Evolutionary conservation across 1,140 invertebrate genomes (phyloP).

Genomic region (Zelostemma sp.): DNA sequence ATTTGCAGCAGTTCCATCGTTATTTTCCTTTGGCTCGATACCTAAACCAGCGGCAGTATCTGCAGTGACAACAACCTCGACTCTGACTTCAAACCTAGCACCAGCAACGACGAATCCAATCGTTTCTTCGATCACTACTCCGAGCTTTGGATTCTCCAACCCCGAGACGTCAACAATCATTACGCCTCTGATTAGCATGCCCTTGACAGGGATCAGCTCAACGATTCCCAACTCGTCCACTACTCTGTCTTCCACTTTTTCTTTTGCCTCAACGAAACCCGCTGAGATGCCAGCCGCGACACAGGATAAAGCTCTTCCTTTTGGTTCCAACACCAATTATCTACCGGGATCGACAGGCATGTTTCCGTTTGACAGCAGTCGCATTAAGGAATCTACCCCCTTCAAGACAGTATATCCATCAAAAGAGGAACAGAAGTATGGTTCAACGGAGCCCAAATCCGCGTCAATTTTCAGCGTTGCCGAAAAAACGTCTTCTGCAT

Average conservation of each 20-base stretch:
- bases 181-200: too few relatives aligned
- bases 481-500: conserved; percentile 29
- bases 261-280: conserved; percentile 8
- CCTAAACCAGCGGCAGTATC: too few relatives aligned
- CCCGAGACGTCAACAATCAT: too few relatives aligned
- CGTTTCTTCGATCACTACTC: too few relatives aligned
- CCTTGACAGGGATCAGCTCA: too few relatives aligned
- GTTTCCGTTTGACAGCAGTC: conserved; percentile 6
- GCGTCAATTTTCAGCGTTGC: conserved; percentile 30
- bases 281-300: conserved; percentile 3
- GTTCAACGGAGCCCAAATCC: conserved; percentile 27
- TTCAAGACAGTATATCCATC: too few relatives aligned
- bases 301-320: not conserved
- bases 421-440: conserved; percentile 47
- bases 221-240: not conserved
- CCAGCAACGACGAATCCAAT: too few relatives aligned
- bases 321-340: conserved; percentile 2
- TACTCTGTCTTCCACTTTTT: conserved; percentile 16
- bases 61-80: too few relatives aligned
- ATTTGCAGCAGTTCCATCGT: too few relatives aligned
- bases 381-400: conserved; percentile 32
- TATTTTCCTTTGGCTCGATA: too few relatives aligned
- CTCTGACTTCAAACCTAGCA: too few relatives aligned
- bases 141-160: too few relatives aligned
- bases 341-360: not conserved